Base-by-base conservation (phyloP, 2,113 vertebrate species). In the Potamarius usumacintae region DNA sequence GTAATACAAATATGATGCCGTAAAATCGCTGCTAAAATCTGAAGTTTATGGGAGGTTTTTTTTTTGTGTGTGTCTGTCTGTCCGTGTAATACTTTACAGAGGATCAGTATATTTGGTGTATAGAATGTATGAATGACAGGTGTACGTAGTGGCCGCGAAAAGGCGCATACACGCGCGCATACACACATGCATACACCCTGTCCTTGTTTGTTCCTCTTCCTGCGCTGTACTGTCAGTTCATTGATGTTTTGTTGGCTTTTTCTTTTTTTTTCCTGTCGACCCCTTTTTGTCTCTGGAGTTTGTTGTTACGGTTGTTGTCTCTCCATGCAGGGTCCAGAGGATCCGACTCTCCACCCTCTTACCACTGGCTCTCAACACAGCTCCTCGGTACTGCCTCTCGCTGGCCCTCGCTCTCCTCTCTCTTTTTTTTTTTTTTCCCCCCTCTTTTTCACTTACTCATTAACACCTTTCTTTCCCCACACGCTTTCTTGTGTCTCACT, bases 261-360 rank as follows among this genome's bases (percentile, higher is more conserved):
- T 42, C 4, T 4, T 42, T 42, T 42, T 42, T 42, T 83, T 80
- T 50, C 55, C 42, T 63, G 62, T 82, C 20, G 84, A 22, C 53
- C 67, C 53, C 62, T 78, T 85, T 92, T 89, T 92, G 65, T 94
- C 92, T 95, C 92, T 94, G 94, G 88, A 95, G 94, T 95, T 94
- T 94, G 93, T 86, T 93, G 94, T 95, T 95, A 93, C 93, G 94
- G 93, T 95, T 95, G 90, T 96, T 96, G 95, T 96, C 94, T 96
- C 93, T 94, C 94, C 91, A 94, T 96, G 95, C 95, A 96, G 95
- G 94, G 95, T 95, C 94, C 95, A 93, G 95, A 96, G 93, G 95
- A 95, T 94, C 93, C 94, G 93, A 92, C 89, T 92, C 94, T 92
- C 91, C 94, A 95, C 94, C 94, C 95, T 94, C 95, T 95, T 94